Percentiles rank a stretch among this genome's conserved stretches.
phyloP scores from a whole-genome alignment of 2,888 invertebrate species.

The Glaucopsyche alexis region DNA sequence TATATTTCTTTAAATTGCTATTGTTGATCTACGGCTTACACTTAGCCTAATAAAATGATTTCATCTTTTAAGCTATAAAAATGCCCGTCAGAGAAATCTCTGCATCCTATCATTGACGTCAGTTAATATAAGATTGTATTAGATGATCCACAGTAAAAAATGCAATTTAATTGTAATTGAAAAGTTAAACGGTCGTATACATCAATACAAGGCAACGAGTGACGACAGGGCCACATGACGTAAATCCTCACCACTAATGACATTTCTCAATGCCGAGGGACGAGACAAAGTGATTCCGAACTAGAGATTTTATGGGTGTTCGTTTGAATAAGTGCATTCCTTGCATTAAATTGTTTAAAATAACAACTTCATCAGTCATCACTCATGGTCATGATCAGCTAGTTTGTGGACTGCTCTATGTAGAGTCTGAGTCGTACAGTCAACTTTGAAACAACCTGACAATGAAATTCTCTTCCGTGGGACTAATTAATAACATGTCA shows the following conservation, averaged over 20 bases:
- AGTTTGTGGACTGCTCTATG: neutral
- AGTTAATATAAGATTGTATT: neutral
- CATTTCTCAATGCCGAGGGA: constrained; percentile 32
- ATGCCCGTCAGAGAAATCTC: too few species aligned
- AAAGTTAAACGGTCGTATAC: constrained; percentile 26
- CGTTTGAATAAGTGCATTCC: too few species aligned
- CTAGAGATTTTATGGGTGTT: too few species aligned
- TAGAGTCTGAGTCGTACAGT: neutral
- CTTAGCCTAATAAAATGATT: too few species aligned
- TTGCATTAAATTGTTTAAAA: too few species aligned
- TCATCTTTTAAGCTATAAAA: too few species aligned
- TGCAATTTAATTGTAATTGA: constrained; percentile 18
- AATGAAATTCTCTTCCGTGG: constrained; percentile 3
- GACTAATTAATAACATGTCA: neutral
- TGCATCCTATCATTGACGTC: constrained; percentile 4
- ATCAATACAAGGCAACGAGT: constrained; percentile 35
- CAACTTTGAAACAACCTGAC: neutral
- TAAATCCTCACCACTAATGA: constrained; percentile 30
- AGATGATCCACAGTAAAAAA: constrained; percentile 7
- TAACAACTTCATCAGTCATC: neutral
- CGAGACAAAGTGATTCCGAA: neutral
- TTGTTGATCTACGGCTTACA: too few species aligned
- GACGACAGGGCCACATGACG: constrained; percentile 36
- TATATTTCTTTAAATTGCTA: too few species aligned
- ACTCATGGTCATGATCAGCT: neutral